Conservation (phyloP, 2,888 invertebrate genomes). For the Acanthosoma haemorrhoidale region DNA sequence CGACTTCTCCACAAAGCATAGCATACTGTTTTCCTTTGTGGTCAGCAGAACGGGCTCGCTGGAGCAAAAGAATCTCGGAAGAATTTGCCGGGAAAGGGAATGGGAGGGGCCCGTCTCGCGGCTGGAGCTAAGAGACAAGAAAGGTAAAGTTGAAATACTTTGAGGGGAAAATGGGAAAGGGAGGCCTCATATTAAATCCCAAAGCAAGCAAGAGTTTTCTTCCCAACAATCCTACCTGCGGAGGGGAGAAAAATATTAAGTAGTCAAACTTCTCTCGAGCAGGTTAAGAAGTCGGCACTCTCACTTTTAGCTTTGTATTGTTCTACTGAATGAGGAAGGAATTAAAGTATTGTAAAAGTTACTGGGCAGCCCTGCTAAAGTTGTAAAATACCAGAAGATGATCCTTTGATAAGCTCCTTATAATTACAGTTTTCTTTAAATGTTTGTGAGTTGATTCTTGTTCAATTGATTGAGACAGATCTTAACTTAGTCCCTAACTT, state of each 20-base stretch:
- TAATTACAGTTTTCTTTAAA: not conserved
- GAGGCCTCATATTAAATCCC: constrained; percentile 27
- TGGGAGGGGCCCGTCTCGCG: not conserved
- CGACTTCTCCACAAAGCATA: too few species aligned
- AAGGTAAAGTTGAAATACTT: constrained; percentile 27
- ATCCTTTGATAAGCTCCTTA: constrained; percentile 2
- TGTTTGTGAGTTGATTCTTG: too few species aligned
- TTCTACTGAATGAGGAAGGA: constrained; percentile 16
- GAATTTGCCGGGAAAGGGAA: not conserved
- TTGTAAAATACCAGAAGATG: not conserved
- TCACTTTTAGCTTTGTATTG: constrained; percentile 8
- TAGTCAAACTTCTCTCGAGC: constrained; percentile 20
- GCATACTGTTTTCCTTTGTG: too few species aligned
- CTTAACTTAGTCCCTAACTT: too few species aligned
- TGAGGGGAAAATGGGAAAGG: constrained; percentile 24
- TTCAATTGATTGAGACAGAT: too few species aligned
- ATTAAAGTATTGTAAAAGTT: constrained; percentile 28
- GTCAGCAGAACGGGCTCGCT: not conserved
- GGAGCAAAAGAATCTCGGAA: not conserved
- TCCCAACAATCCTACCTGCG: not conserved
- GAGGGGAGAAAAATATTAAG: constrained; percentile 29
- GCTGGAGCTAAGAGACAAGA: constrained; percentile 14
- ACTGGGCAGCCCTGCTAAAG: not conserved
- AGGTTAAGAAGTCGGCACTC: constrained; percentile 22
- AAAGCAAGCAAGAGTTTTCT: constrained; percentile 17